Percentiles rank a stretch among this genome's conserved stretches.
Evolutionary conservation across 2,113 vertebrate genomes (phyloP).

Genomic region (Pseudopipra pipra): DNA sequence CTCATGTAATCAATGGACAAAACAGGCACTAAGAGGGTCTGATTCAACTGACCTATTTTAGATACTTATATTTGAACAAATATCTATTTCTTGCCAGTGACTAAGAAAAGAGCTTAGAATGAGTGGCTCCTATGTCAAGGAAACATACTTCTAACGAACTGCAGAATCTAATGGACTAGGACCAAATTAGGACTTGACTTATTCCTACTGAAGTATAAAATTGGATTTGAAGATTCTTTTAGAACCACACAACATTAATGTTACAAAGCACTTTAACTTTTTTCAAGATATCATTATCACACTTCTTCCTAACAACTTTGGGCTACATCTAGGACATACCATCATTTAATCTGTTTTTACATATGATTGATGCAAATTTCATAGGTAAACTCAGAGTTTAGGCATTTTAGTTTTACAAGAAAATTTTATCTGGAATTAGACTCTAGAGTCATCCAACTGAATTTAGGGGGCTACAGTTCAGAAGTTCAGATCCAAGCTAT

Average conservation of each 20-base stretch:
- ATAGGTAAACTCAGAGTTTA: neutral
- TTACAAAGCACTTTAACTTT: neutral
- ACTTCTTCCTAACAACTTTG: neutral
- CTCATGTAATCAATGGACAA: neutral
- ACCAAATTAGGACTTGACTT: slow-evolving; percentile 4
- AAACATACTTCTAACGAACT: neutral
- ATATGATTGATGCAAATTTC: neutral
- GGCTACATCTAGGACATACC: neutral
- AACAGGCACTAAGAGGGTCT: neutral
- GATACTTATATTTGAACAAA: neutral
- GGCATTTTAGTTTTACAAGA: neutral
- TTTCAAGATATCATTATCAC: neutral
- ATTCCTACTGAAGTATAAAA: slow-evolving; percentile 14
- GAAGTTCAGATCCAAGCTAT: neutral
- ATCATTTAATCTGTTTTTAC: neutral
- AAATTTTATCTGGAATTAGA: neutral
- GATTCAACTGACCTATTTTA: neutral
- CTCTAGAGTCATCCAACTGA: neutral
- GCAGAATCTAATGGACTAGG: neutral
- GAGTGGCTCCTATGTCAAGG: neutral
- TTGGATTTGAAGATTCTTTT: neutral
- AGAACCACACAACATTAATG: neutral
- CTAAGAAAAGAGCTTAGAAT: neutral
- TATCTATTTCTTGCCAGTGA: neutral
- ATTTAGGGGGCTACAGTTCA: neutral